Evolutionary conservation across 2,113 vertebrate species (phyloP), one percentile per base, ranked within the genome.

Genomic region (Microcebus tavaratra): DNA sequence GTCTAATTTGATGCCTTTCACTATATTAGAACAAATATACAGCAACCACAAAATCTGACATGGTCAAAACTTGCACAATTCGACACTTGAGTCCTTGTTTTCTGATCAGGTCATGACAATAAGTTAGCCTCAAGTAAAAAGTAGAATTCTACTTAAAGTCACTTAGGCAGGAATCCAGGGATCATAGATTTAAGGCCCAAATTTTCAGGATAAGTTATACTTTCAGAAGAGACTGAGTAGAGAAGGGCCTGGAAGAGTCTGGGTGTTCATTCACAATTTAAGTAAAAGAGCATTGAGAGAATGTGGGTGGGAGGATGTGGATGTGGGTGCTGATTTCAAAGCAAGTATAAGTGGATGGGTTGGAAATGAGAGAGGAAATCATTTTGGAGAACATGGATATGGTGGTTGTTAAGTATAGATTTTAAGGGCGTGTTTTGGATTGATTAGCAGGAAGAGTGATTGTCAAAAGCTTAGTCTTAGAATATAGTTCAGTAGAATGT

Each of bases 401-500:
- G 23, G 31, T 61, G 12, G 34, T 67, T 88, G 21, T 63, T 67
- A 90, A 81, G 29, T 88, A 88, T 20, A 73, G 65, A 92, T 78
- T 90, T 96, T 89, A 88, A 91, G 50, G 21, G 65, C 20, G 65
- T 0, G 0, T 86, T 83, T 94, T 85, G 11, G 45, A 86, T 96
- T 95, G 93, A 86, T 92, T 93, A 91, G 20, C 45, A 59, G 29
- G 27, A 95, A 89, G 31, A 83, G 42, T 82, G 57, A 17, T 39
- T 93, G 91, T 97, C 73, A 91, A 96, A 82, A 98, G 42, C 34
- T 8, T 93, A 94, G 61, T 29, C 87, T 86, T 95, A 91, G 84
- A 81, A 72, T 94, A 95, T 53, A 86, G 72, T 96, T 96, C 81
- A 95, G 67, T 80, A 97, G 73, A 87, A 89, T 91, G 94, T 97